phyloP scores from a whole-genome alignment of 2,797 vertebrate genomes.

The Propithecus perrieri region DNA sequence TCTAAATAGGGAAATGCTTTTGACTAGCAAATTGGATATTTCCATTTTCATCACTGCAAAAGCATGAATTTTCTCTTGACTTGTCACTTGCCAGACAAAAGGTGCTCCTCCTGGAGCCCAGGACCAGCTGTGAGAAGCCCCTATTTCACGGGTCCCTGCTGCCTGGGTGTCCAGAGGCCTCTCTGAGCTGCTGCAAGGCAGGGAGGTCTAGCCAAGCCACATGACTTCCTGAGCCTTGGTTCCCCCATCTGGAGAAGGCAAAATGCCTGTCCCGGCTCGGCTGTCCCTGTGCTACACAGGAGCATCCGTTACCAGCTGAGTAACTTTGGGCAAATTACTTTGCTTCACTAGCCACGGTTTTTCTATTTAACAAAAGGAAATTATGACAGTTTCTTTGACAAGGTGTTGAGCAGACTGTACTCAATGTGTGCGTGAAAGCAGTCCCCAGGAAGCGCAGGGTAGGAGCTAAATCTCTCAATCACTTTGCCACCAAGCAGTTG shows the following conservation, averaged over 20 bases:
- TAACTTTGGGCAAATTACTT: background rate
- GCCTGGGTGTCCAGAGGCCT: background rate
- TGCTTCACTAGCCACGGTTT: background rate
- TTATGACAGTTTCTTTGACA: background rate
- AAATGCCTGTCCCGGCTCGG: background rate
- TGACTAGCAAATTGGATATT: slow-evolving; percentile 41
- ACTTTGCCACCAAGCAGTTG: background rate
- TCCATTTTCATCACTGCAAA: slow-evolving; percentile 15
- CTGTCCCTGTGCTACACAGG: fast-evolving
- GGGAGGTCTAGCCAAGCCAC: background rate
- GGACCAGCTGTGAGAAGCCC: background rate
- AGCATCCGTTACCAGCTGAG: background rate
- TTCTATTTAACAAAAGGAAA: background rate
- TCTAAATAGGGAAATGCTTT: slow-evolving; percentile 24
- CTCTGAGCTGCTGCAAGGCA: background rate
- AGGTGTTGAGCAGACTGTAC: no score
- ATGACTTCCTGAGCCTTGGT: background rate
- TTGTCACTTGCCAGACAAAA: background rate
- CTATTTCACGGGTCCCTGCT: background rate
- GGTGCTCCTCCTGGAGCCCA: background rate
- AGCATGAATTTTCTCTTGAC: background rate
- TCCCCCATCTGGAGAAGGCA: background rate
- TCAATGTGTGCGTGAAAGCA: fast-evolving
- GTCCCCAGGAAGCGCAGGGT: background rate
- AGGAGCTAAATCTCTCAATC: background rate